phyloP scores from a whole-genome alignment of 2,113 vertebrate genomes.

The Procavia capensis region DNA sequence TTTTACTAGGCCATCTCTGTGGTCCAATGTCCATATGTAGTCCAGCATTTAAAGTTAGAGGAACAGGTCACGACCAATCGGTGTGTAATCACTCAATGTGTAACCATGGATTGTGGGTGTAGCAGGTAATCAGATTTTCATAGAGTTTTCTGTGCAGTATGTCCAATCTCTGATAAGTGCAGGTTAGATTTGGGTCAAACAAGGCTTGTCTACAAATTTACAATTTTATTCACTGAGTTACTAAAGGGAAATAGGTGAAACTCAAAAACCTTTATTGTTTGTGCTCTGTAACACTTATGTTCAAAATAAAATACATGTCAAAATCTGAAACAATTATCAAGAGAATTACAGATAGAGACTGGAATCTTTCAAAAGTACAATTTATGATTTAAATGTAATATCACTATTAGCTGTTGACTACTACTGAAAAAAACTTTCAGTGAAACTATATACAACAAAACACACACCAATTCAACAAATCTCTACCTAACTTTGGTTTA shows the following conservation, averaged over 20 bases:
- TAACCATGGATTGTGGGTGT: neutral
- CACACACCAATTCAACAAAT: neutral
- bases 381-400: neutral
- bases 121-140: neutral
- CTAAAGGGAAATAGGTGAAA: slow-evolving; percentile 60
- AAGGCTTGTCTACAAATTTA: neutral
- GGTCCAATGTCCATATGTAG: neutral
- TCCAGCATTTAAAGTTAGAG: neutral
- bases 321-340: neutral
- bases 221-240: neutral
- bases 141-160: neutral
- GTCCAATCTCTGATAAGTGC: slow-evolving; percentile 8
- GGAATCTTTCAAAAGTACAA: neutral
- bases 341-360: neutral
- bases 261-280: neutral
- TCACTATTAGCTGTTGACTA: neutral
- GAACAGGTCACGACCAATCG: neutral
- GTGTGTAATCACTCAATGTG: neutral
- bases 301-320: neutral
- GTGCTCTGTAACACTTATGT: neutral
- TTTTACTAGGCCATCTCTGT: neutral
- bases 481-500: slow-evolving; percentile 5
- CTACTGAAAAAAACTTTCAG: neutral
- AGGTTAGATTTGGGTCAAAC: slow-evolving; percentile 54
- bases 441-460: neutral